Evolutionary conservation across 2,797 vertebrate species (phyloP).

Genomic region (Cetoscarus ocellatus): DNA sequence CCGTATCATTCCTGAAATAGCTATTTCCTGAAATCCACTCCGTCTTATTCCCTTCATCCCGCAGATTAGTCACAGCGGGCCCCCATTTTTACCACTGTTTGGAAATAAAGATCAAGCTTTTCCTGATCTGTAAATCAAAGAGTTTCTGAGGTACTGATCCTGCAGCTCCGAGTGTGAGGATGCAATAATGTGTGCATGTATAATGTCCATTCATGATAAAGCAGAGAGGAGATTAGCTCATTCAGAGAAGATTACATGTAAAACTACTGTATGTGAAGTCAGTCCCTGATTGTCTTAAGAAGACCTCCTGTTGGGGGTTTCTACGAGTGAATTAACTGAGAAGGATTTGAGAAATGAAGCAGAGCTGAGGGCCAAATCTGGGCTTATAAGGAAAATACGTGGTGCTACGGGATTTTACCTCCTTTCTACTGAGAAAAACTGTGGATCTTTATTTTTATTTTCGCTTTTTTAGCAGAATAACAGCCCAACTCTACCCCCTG

Average conservation of each 20-base stretch:
- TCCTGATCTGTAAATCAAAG: slow-evolving; percentile 57
- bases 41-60: slow-evolving; percentile 29
- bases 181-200: not conserved
- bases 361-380: not conserved
- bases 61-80: slow-evolving; percentile 63
- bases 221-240: slow-evolving; percentile 37
- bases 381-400: too few relatives aligned
- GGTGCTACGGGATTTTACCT: too few relatives aligned
- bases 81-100: slow-evolving; percentile 32
- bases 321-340: not conserved
- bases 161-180: not conserved
- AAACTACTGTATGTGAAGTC: slow-evolving; percentile 15
- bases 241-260: not conserved
- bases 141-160: slow-evolving; percentile 44
- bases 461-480: too few relatives aligned
- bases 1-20: slow-evolving; percentile 17
- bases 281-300: slow-evolving; percentile 11
- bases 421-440: too few relatives aligned
- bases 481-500: too few relatives aligned
- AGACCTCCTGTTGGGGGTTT: slow-evolving; percentile 14
- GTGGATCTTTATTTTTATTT: too few relatives aligned
- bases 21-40: slow-evolving; percentile 34
- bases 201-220: slow-evolving; percentile 1
- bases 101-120: slow-evolving; percentile 40
- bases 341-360: slow-evolving; percentile 10